Base-by-base conservation (phyloP, 1,140 invertebrate genomes). In the Agrilus planipennis region DNA sequence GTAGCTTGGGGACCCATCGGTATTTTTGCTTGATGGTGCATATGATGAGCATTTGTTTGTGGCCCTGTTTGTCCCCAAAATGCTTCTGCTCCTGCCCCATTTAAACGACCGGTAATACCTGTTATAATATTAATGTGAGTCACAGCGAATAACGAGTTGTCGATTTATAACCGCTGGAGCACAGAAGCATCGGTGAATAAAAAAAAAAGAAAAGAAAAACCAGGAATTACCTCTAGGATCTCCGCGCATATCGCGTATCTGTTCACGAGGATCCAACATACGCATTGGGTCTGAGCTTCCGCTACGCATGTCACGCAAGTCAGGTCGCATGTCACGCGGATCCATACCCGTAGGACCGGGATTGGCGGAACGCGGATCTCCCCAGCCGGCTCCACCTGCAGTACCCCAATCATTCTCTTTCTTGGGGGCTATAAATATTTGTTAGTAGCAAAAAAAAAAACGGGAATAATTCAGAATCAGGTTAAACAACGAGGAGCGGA, bases 21-120 rank as follows among this genome's bases (percentile, higher is more conserved):
- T 50, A 58, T 58, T 40, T 61, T 61, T 11, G 47, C 54, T 23
- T 60, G 59, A 31, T 58, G 58, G 44, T 60, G 63, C 51, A 55
- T 60, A 40, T 53, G 63, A 43, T 54, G 63, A 39, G 55, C 45
- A 14, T 49, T 44, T 27, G 58, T 43, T 49, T 58, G 56, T 46
- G 60, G 53, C 42, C 50, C 55, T 11, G 47, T 46, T 54, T 82
- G 80, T 4, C 73, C 76, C 84, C 84, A 87, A 79, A 87, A 87
- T 23, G 79, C 68, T 14, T 77, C 76, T 1, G 71, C 68, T 3
- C 64, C 68, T 2, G 69, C 65, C 6, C 78, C 77, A 46, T 81
- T 81, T 28, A 82, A 63, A 19, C 79, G 67, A 21, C 79, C 79
- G 25, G 79, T 84, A 42, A 86, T 85, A 20, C 58, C 57, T 57